These are phyloP conservation scores for Morelia viridis DNA, from an alignment of 2,797 vertebrate species.

Conservation along the genomic window DNA sequence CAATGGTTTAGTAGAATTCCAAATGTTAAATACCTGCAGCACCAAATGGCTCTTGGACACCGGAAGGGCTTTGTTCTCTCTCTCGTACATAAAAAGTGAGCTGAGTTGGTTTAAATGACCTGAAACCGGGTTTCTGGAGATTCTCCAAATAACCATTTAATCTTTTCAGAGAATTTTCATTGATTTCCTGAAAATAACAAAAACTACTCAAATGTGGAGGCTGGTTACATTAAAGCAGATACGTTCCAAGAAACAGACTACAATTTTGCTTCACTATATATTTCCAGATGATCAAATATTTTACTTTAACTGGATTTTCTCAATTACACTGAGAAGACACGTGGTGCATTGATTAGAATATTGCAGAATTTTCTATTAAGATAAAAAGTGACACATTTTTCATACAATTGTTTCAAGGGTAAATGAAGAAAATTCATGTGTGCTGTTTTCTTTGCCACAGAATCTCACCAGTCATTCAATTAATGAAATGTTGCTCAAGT, in stretches of 20 bases:
- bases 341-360: neutral
- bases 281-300: neutral
- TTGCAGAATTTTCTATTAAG: neutral
- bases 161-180: constrained; percentile 95
- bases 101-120: constrained; percentile 81
- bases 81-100: constrained; percentile 93
- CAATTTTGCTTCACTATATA: neutral
- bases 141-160: constrained; percentile 93
- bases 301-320: neutral
- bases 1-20: neutral
- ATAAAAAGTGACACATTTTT: neutral
- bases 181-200: constrained; percentile 82
- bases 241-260: neutral
- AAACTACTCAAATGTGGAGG: neutral
- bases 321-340: neutral
- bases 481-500: neutral
- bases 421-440: neutral
- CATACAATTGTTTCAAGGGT: neutral
- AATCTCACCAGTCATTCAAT: neutral
- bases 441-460: neutral
- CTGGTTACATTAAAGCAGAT: neutral
- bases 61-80: constrained; percentile 74
- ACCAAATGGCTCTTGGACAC: constrained; percentile 69
- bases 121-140: constrained; percentile 85
- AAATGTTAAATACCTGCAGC: constrained; percentile 72